Base-by-base conservation (phyloP, 2,888 invertebrate genomes). In the Coelogynopora nodosa region DNA sequence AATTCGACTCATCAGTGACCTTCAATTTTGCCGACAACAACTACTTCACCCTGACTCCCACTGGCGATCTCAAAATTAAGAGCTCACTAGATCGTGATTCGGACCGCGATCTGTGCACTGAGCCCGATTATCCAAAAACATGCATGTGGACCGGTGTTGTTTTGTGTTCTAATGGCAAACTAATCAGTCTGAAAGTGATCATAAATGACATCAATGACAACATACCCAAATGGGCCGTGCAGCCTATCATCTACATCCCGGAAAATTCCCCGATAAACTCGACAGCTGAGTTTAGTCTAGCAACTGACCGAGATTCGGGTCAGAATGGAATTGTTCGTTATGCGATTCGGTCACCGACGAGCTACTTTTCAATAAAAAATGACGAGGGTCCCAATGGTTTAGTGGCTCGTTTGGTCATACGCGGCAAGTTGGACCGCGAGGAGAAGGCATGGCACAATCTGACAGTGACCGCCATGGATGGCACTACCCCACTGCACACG, bases 181-280 rank as follows among this genome's bases (percentile, higher is more conserved):
- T 85, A 13, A 85, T 85, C 30, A 85, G 85, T 85, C 74, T 85
- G 0, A 5, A 67, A 23, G 74, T 85, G 0, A 49, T 67, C n/a
- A 86, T 86, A 0, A 80, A 84, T 18, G 86, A 86, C 80, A 27
- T 86, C 28, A 86, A 86, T 26, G 86, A 86, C 30, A 80, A 86
- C 80, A 28, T 2, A 31, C 86, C 86, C 26, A 31, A 31, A 10
- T 86, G 86, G 86, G 13, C 18, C 18, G 0, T 1, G 0, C 18
- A 29, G 0, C 82, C 82, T 0, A 28, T 31, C 0, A 30, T 86
- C n/a, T 82, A 30, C 28, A 82, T 86, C 0, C 74, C 86, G 13
- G 86, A 86, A 31, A 86, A 86, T 29, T 80, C 80, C 23, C 82
- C 82, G 80, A 84, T 82, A 1, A 30, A 82, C 49, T 67, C 27